Percentiles rank a stretch among this genome's conserved stretches.
Conservation (phyloP, 1,140 invertebrate species). For the Cryptotermes secundus region DNA sequence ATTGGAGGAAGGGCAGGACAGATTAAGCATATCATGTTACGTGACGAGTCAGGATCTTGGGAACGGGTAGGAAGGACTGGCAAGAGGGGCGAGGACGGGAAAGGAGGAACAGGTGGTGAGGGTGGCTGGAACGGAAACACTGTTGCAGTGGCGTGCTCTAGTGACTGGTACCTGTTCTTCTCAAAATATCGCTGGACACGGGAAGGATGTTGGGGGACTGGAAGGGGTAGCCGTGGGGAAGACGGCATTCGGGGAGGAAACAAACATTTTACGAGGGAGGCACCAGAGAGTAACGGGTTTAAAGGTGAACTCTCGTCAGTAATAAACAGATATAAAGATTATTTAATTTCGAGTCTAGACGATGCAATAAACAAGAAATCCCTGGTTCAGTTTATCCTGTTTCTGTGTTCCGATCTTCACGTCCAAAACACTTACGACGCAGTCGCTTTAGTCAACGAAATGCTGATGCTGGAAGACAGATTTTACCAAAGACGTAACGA, state of each 20-base stretch:
- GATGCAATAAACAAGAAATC: neutral
- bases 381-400: neutral
- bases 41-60: too few species aligned
- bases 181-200: neutral
- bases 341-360: neutral
- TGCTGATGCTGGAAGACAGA: neutral
- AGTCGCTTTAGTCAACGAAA: neutral
- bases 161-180: neutral
- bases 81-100: too few species aligned
- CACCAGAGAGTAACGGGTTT: neutral
- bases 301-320: neutral
- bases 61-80: too few species aligned
- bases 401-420: neutral
- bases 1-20: too few species aligned
- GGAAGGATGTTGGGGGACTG: neutral
- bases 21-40: too few species aligned
- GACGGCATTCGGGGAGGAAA: neutral
- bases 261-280: neutral
- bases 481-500: neutral
- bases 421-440: neutral
- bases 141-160: neutral
- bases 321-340: neutral
- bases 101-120: too few species aligned
- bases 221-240: neutral
- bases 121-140: neutral